Conservation (phyloP, 2,888 invertebrate species). For the Endotricha flammealis region DNA sequence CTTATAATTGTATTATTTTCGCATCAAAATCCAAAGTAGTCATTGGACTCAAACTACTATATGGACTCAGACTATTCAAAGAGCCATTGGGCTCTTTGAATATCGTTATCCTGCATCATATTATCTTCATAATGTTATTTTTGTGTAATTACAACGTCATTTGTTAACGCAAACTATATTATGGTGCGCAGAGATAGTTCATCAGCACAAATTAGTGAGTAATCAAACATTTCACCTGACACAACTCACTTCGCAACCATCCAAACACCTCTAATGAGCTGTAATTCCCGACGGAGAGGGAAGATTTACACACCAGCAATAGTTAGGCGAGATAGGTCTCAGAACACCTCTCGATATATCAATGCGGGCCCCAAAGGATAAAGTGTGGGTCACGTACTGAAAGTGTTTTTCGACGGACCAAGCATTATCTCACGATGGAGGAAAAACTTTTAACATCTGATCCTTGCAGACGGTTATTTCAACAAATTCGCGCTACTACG, state of each 20-base stretch:
- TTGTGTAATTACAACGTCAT: too few species aligned
- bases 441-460: conserved; percentile 39
- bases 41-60: too few species aligned
- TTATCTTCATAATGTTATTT: too few species aligned
- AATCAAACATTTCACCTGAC: too few species aligned
- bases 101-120: too few species aligned
- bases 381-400: conserved; percentile 60
- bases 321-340: conserved; percentile 41
- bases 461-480: conserved; percentile 22
- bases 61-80: too few species aligned
- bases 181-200: too few species aligned
- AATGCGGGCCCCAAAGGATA: conserved; percentile 48
- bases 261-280: conserved; percentile 48
- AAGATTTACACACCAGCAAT: conserved; percentile 53
- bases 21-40: too few species aligned
- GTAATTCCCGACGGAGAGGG: conserved; percentile 44
- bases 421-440: conserved; percentile 44
- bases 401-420: conserved; percentile 60
- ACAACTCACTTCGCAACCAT: conserved; percentile 29
- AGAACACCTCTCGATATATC: conserved; percentile 43
- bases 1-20: too few species aligned
- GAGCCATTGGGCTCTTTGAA: too few species aligned
- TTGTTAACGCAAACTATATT: too few species aligned
- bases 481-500: conserved; percentile 20
- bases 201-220: too few species aligned